Evolutionary conservation across 2,888 invertebrate species (phyloP).

Genomic region (Augochlorella aurata): DNA sequence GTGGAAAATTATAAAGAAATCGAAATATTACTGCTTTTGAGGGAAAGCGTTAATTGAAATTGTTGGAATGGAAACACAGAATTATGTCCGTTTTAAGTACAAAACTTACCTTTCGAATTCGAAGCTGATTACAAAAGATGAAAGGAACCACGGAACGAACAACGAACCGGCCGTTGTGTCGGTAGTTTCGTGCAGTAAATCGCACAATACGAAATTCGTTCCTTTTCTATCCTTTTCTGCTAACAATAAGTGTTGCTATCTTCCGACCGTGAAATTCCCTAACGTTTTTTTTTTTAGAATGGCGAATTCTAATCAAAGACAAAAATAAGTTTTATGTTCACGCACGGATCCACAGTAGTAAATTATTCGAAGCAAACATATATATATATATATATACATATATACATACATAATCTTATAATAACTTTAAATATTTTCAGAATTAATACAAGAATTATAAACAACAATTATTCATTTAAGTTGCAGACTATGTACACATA

Average conservation of each 20-base stretch:
- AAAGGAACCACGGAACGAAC: conserved; percentile 67
- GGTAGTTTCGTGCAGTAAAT: conserved; percentile 58
- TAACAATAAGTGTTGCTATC: conserved; percentile 11
- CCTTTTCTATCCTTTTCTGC: conserved; percentile 45
- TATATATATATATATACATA: too few relatives aligned
- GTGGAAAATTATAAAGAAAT: conserved; percentile 26
- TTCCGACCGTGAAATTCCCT: conserved; percentile 34
- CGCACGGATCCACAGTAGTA: too few relatives aligned
- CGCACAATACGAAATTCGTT: conserved; percentile 56
- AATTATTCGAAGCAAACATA: too few relatives aligned
- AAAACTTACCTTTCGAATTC: conserved; percentile 65
- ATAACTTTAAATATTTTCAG: too few relatives aligned
- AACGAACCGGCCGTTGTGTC: conserved; percentile 70
- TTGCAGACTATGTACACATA: too few relatives aligned
- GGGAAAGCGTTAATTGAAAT: conserved; percentile 7
- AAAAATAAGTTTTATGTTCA: too few relatives aligned
- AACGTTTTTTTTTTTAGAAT: neutral
- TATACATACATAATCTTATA: too few relatives aligned
- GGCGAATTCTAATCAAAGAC: too few relatives aligned
- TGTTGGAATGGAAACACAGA: neutral
- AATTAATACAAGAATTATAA: too few relatives aligned
- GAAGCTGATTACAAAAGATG: conserved; percentile 64
- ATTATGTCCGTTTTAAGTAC: conserved; percentile 12
- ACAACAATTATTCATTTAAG: too few relatives aligned
- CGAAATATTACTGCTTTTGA: neutral